Conservation (phyloP, 2,888 invertebrate species). For the Pristionchus japonicus region DNA sequence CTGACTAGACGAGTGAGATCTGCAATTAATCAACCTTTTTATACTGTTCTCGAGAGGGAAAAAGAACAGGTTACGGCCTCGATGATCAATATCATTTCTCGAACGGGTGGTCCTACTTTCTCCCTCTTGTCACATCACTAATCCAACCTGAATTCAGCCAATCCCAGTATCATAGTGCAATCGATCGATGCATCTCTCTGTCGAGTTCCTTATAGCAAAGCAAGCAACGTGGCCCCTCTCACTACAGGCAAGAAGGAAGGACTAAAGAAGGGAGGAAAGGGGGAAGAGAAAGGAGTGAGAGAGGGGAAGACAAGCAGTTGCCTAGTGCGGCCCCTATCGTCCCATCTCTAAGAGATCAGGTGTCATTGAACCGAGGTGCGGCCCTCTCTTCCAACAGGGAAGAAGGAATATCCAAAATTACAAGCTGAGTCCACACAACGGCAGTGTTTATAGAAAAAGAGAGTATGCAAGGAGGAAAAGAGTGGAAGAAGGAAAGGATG, state of each 20-base stretch:
- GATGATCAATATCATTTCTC: background rate
- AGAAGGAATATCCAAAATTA: background rate
- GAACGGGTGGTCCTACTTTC: background rate
- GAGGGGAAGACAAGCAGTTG: background rate
- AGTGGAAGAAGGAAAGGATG: background rate
- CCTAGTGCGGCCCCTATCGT: background rate
- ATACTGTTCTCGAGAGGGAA: background rate
- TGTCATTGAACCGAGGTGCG: background rate
- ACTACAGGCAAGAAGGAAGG: background rate
- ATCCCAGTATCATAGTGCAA: slow-evolving; percentile 9
- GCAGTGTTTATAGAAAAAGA: background rate
- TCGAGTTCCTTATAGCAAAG: background rate
- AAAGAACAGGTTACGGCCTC: background rate
- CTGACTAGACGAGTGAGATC: slow-evolving; percentile 35
- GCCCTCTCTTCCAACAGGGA: background rate
- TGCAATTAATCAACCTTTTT: background rate
- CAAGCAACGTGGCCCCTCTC: slow-evolving; percentile 14
- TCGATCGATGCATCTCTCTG: background rate
- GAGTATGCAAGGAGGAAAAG: background rate
- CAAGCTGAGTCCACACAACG: background rate
- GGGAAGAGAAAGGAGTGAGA: background rate
- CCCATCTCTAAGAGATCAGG: background rate
- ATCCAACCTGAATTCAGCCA: slow-evolving; percentile 21
- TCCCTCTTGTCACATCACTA: background rate
- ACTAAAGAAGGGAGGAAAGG: background rate